Conservation (phyloP, 2,113 vertebrate species). For the Herpetotheres cachinnans region DNA sequence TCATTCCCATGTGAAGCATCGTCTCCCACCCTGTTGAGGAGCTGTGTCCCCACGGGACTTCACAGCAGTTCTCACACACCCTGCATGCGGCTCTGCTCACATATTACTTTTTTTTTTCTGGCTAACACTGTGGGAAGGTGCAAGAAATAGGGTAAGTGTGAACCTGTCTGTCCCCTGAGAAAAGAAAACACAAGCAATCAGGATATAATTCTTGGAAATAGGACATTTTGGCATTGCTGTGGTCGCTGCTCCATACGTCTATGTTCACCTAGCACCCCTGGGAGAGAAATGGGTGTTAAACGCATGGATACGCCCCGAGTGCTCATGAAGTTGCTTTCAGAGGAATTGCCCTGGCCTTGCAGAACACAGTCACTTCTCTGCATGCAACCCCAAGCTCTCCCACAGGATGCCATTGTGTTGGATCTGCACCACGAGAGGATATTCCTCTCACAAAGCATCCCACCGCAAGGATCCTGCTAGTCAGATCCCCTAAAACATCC, state of each 20-base stretch:
- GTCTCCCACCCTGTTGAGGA: rapidly evolving
- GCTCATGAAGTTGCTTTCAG: rapidly evolving
- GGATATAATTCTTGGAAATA: background rate
- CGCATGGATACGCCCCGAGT: rapidly evolving
- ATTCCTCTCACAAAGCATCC: background rate
- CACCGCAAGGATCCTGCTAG: background rate
- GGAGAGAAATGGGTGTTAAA: background rate
- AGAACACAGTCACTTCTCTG: background rate
- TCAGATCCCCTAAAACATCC: background rate
- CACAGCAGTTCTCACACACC: background rate
- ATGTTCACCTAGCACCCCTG: background rate
- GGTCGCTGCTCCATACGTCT: rapidly evolving
- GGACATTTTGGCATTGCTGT: rapidly evolving
- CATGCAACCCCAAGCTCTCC: rapidly evolving
- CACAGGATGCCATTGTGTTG: rapidly evolving
- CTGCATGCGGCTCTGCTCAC: rapidly evolving
- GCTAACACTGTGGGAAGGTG: background rate
- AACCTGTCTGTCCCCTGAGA: background rate
- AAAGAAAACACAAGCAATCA: too few species aligned
- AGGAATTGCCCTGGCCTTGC: background rate
- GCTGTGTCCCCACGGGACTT: background rate
- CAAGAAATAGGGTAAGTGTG: background rate
- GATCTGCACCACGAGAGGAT: background rate
- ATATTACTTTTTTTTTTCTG: rapidly evolving
- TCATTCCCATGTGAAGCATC: background rate